These are phyloP conservation scores for Casuarius casuarius DNA, from an alignment of 2,113 vertebrate genomes.

Conservation along the genomic window DNA sequence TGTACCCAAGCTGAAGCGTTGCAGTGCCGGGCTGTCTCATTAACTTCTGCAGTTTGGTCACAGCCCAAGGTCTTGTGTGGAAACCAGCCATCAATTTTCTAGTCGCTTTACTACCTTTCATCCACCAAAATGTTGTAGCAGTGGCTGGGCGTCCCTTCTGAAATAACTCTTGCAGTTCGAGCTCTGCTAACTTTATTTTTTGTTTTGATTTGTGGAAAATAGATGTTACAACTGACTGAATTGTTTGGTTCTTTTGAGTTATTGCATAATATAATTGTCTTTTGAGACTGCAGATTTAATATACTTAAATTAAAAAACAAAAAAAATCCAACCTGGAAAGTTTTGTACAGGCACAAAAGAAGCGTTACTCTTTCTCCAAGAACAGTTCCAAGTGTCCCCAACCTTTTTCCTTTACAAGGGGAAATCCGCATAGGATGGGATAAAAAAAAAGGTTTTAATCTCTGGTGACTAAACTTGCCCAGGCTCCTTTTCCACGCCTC, in stretches of 20 bases:
- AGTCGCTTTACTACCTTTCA: no score
- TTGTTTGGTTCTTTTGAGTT: not conserved
- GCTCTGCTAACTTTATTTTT: not conserved
- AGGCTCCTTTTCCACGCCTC: slow-evolving; percentile 56
- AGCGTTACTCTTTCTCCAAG: not conserved
- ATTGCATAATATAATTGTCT: not conserved
- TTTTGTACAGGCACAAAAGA: not conserved
- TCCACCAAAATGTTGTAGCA: no score
- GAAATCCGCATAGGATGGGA: slow-evolving; percentile 64
- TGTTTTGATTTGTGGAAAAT: not conserved
- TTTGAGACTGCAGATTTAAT: not conserved
- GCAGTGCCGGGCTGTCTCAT: no score
- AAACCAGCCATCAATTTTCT: no score
- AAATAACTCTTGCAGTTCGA: not conserved
- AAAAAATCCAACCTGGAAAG: not conserved
- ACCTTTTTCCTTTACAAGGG: slow-evolving; percentile 43
- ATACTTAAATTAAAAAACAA: not conserved
- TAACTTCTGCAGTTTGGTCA: no score
- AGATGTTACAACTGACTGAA: not conserved
- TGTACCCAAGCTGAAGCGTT: no score
- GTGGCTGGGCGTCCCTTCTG: not conserved
- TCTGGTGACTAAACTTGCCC: slow-evolving; percentile 56
- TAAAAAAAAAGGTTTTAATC: slow-evolving; percentile 28
- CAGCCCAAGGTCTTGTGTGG: no score
- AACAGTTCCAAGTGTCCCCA: not conserved